A percentile compares a stretch with the other conserved stretches of the same genome.
Evolutionary conservation across 2,888 invertebrate species (phyloP).

Genomic region (Dastarcus helophoroides): DNA sequence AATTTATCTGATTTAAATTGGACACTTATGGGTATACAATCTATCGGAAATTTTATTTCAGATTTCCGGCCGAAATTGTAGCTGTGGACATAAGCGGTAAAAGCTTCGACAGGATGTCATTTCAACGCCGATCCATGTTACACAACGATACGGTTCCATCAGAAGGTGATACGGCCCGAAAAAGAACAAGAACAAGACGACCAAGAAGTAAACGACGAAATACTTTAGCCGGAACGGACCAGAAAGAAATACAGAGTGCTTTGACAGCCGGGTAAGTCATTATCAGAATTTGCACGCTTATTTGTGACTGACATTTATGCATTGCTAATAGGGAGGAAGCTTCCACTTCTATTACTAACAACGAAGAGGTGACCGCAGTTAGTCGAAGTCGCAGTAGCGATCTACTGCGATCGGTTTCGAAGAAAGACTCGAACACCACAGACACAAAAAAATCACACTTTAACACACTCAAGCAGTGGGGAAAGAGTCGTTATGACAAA

Average conservation of each 20-base stretch:
- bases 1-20: neutral
- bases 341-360: slow-evolving; percentile 34
- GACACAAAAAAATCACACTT: slow-evolving; percentile 59
- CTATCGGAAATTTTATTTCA: slow-evolving; percentile 38
- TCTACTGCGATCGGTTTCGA: slow-evolving; percentile 47
- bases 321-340: slow-evolving; percentile 33
- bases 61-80: slow-evolving; percentile 80
- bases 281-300: neutral
- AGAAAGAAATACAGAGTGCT: slow-evolving; percentile 79
- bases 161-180: slow-evolving; percentile 43
- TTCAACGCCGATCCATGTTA: slow-evolving; percentile 72
- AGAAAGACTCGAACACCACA: slow-evolving; percentile 50
- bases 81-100: slow-evolving; percentile 81
- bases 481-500: slow-evolving; percentile 64
- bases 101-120: slow-evolving; percentile 82
- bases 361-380: slow-evolving; percentile 45
- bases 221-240: slow-evolving; percentile 83
- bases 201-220: slow-evolving; percentile 77
- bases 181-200: slow-evolving; percentile 61
- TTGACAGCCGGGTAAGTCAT: slow-evolving; percentile 62
- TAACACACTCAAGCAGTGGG: slow-evolving; percentile 76
- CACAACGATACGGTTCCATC: slow-evolving; percentile 41
- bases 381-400: slow-evolving; percentile 66
- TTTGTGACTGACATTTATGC: no score
- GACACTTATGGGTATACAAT: slow-evolving; percentile 1